A percentile compares a stretch with the other conserved stretches of the same genome.
Evolutionary conservation across 2,888 invertebrate genomes (phyloP).

Genomic region (Drosophila silvestris): DNA sequence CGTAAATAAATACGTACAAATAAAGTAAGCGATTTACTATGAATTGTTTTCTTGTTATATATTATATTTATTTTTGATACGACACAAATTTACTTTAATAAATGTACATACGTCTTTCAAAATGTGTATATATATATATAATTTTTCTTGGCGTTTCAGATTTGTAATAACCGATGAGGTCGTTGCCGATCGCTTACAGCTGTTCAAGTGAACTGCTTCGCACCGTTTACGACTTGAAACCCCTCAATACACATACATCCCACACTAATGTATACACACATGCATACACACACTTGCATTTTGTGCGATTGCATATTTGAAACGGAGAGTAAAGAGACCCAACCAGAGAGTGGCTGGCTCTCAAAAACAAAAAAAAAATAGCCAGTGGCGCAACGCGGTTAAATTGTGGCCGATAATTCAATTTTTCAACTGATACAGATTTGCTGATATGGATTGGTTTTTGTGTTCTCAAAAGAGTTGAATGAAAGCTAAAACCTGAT

Average conservation of each 20-base stretch:
- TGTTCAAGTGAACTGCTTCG: slow-evolving; percentile 74
- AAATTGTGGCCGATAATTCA: slow-evolving; percentile 12
- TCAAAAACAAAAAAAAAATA: slow-evolving; percentile 24
- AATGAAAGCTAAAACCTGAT: not conserved
- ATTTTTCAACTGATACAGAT: not conserved
- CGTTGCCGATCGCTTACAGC: slow-evolving; percentile 74
- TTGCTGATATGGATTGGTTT: not conserved
- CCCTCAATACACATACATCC: slow-evolving; percentile 43
- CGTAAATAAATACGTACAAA: slow-evolving; percentile 41
- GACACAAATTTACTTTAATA: slow-evolving; percentile 14
- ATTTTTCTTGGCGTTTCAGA: slow-evolving; percentile 47
- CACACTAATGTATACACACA: slow-evolving; percentile 32
- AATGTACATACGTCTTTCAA: slow-evolving; percentile 26
- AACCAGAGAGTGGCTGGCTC: slow-evolving; percentile 35
- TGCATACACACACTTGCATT: slow-evolving; percentile 26
- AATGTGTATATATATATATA: slow-evolving; percentile 26
- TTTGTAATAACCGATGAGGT: slow-evolving; percentile 65
- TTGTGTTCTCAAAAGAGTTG: not conserved
- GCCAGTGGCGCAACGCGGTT: slow-evolving; percentile 45
- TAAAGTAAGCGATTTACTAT: slow-evolving; percentile 76
- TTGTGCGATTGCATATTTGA: slow-evolving; percentile 41
- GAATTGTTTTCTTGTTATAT: slow-evolving; percentile 39
- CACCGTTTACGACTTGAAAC: slow-evolving; percentile 67
- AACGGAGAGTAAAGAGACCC: slow-evolving; percentile 31
- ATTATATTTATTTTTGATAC: slow-evolving; percentile 32